Evolutionary conservation across 2,113 vertebrate genomes (phyloP).

Genomic region (Onychorhynchus coronatus): DNA sequence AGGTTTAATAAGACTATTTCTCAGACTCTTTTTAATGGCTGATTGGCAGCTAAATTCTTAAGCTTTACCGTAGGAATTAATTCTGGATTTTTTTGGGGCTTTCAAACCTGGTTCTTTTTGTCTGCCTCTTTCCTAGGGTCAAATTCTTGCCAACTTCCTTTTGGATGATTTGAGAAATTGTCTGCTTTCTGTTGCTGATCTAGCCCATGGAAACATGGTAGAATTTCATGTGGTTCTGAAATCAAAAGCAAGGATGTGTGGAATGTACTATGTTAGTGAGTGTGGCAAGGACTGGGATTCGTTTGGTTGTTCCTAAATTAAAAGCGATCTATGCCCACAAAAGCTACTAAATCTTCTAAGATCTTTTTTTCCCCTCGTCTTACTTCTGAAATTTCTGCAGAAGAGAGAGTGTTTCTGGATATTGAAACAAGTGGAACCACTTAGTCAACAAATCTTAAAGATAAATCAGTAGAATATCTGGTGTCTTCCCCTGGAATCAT

Average conservation of each 20-base stretch:
- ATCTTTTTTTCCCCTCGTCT: fast-evolving
- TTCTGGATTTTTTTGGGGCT: neutral
- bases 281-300: neutral
- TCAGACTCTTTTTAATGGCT: neutral
- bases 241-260: neutral
- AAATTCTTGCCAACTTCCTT: neutral
- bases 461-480: neutral
- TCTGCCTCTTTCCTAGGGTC: neutral
- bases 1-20: neutral
- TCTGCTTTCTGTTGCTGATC: neutral
- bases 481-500: neutral
- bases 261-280: neutral
- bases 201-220: constrained; percentile 34
- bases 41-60: neutral
- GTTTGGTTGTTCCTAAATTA: neutral
- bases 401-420: neutral
- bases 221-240: neutral
- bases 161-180: neutral
- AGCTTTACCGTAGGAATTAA: neutral
- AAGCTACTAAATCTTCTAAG: neutral
- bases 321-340: neutral
- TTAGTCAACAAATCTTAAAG: neutral
- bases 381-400: neutral
- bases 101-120: neutral
- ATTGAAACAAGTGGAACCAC: neutral